Conservation (phyloP, 2,113 vertebrate species). For the Dissostichus mawsoni region DNA sequence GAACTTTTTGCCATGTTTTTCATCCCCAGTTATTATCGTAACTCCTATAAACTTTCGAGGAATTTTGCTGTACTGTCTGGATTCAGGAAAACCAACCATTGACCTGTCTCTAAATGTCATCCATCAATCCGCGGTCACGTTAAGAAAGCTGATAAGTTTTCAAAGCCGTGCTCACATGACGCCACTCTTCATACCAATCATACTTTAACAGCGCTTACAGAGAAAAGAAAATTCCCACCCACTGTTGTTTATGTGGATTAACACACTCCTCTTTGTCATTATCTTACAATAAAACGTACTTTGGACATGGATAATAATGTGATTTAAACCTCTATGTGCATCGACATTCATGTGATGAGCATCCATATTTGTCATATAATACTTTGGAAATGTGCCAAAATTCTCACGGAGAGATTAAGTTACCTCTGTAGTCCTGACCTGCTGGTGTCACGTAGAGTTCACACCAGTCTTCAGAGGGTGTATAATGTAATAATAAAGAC, state of each 20-base stretch:
- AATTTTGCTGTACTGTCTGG: too few relatives aligned
- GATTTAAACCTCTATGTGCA: not conserved
- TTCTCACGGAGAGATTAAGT: not conserved
- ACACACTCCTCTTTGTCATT: not conserved
- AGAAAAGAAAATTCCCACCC: not conserved
- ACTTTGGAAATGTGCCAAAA: not conserved
- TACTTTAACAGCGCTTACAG: not conserved
- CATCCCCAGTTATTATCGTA: too few relatives aligned
- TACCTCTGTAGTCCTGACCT: not conserved
- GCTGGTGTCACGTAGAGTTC: not conserved
- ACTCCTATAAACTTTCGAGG: too few relatives aligned
- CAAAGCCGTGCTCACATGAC: slow-evolving; percentile 22
- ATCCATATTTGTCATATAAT: not conserved
- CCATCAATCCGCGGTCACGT: not conserved
- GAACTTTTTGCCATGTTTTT: not conserved
- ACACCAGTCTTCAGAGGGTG: not conserved
- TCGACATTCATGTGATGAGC: not conserved
- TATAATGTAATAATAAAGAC: not conserved
- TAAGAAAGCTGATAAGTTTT: slow-evolving; percentile 45
- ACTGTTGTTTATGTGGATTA: not conserved
- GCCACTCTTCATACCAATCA: slow-evolving; percentile 50
- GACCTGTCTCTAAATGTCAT: slow-evolving; percentile 12
- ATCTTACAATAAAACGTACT: too few relatives aligned
- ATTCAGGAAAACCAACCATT: too few relatives aligned
- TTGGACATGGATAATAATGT: not conserved